Evolutionary conservation across 2,113 vertebrate genomes (phyloP), one percentile per base, ranked within the genome.

Genomic region (Plotosus lineatus): DNA sequence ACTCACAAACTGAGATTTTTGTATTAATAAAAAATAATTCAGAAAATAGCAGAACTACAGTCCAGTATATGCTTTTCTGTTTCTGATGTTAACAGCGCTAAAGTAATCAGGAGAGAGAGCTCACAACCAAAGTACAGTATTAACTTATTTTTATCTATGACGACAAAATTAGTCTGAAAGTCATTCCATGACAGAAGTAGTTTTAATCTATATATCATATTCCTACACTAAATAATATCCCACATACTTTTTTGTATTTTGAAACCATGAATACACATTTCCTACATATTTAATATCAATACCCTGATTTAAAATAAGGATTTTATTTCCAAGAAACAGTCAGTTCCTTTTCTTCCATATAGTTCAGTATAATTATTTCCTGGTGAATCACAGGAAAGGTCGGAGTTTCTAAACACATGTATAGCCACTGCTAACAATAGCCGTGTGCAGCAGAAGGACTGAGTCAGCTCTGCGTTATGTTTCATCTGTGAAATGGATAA

Each of bases 321-420:
- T n/a, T 26, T 6, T 15, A 2, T 12, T 66, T 40, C 28, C 19
- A 66, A 40, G 36, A 12, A 40, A 40, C 63, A 66, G 33, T 3
- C 3, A 65, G 60, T 58, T 58, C 2, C 56, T 31, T 60, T 5
- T 17, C 63, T 74, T 46, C 82, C 51, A 86, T 66, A 50, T 19
- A 73, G 26, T 55, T n/a, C 19, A 40, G 33, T 40, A 42, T 40
- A 53, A 75, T 75, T 55, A 21, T 56, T 75, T 42, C 36, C 51
- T 75, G 33, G 42, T 75, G 68, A 72, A 31, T 75, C 73, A 36
- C 36, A 4, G 31, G 26, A 58, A 42, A 17, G 36, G 23, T 56
- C 6, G 3, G 33, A 33, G 58, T 66, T 66, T 68, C 46, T 38
- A 50, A 40, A 31, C 61, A 78, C 46, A 21, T 50, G 60, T 38